These are phyloP conservation scores for Hydrolagus colliei DNA, from an alignment of 2,797 vertebrate species.

Conservation along the genomic window DNA sequence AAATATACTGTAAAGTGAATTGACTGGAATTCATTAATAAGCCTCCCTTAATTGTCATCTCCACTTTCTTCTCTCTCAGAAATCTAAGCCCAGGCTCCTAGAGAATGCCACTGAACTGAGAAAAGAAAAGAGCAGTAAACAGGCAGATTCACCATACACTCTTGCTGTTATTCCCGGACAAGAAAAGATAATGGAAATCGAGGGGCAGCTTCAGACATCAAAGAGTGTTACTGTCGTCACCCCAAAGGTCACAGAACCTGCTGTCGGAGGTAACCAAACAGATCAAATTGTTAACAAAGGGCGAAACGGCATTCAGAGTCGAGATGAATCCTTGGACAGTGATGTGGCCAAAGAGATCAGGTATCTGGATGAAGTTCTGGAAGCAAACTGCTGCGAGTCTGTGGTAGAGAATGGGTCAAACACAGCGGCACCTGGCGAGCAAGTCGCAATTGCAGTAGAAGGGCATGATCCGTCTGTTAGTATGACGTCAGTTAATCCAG, in stretches of 20 bases:
- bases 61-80: constrained; percentile 57
- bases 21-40: no score
- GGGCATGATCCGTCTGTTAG: constrained; percentile 52
- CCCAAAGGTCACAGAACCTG: constrained; percentile 37
- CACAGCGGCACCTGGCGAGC: constrained; percentile 60
- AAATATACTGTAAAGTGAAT: no score
- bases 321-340: constrained; percentile 68
- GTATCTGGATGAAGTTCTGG: constrained; percentile 88
- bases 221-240: constrained; percentile 56
- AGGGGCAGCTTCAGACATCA: constrained; percentile 60
- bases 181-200: constrained; percentile 78
- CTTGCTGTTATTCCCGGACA: constrained; percentile 61
- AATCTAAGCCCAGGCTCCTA: constrained; percentile 57
- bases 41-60: neutral
- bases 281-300: constrained; percentile 59
- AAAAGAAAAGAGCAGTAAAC: constrained; percentile 63
- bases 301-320: constrained; percentile 64
- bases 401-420: constrained; percentile 72
- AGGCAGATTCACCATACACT: constrained; percentile 74
- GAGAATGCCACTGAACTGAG: constrained; percentile 79
- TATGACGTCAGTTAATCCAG: constrained; percentile 42
- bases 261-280: constrained; percentile 55
- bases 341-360: constrained; percentile 86
- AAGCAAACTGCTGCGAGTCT: constrained; percentile 73
- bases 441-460: constrained; percentile 47